These are phyloP conservation scores for Pseudochaenichthys georgianus DNA, from an alignment of 2,797 vertebrate genomes.

Conservation along the genomic window DNA sequence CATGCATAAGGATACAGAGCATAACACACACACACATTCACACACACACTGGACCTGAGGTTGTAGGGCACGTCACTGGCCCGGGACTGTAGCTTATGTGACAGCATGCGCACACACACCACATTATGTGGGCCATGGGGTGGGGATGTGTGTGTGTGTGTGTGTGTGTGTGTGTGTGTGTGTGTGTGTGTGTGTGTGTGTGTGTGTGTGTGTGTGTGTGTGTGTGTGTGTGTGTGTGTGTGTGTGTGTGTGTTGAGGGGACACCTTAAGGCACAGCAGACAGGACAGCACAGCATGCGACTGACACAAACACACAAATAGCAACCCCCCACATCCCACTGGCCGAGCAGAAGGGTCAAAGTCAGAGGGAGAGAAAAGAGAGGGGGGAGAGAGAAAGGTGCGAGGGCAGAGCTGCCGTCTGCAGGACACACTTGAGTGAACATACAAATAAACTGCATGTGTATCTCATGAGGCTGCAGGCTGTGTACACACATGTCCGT, in stretches of 20 bases:
- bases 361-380: slow-evolving; percentile 54
- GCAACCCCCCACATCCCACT: slow-evolving; percentile 34
- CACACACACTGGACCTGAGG: slow-evolving; percentile 37
- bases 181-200: slow-evolving; percentile 19
- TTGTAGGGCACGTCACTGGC: slow-evolving; percentile 79
- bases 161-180: slow-evolving; percentile 21
- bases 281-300: slow-evolving; percentile 57
- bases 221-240: slow-evolving; percentile 19
- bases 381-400: slow-evolving; percentile 23
- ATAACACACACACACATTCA: slow-evolving; percentile 17
- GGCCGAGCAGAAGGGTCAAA: slow-evolving; percentile 67
- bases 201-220: slow-evolving; percentile 34
- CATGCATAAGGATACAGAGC: slow-evolving; percentile 4
- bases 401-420: slow-evolving; percentile 58
- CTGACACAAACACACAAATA: slow-evolving; percentile 7
- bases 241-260: slow-evolving; percentile 9
- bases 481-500: slow-evolving; percentile 4
- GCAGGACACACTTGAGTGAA: slow-evolving; percentile 48
- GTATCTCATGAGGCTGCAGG: slow-evolving; percentile 1
- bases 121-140: slow-evolving; percentile 5
- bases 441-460: slow-evolving; percentile 35
- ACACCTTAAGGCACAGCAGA: slow-evolving; percentile 72
- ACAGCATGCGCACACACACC: slow-evolving; percentile 70
- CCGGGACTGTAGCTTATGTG: slow-evolving; percentile 74
- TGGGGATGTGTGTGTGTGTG: background rate